Percentiles rank a stretch among this genome's conserved stretches.
phyloP scores from a whole-genome alignment of 2,113 vertebrate genomes.

The Hydropotes inermis region DNA sequence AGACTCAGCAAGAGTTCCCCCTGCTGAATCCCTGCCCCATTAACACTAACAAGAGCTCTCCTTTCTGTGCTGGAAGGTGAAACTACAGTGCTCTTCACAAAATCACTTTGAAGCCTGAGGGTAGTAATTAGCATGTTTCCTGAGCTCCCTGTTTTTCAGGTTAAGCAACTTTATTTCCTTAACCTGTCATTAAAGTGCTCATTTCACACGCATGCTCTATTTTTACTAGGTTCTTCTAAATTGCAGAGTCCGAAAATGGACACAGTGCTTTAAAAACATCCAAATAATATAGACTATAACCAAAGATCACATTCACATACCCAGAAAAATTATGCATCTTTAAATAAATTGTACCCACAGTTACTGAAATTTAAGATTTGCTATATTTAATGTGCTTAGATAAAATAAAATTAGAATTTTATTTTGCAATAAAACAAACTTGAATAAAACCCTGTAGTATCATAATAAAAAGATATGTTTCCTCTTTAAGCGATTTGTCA shows the following conservation, averaged over 20 bases:
- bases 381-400: slow-evolving; percentile 20
- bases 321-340: not conserved
- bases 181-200: slow-evolving; percentile 1
- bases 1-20: not conserved
- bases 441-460: not conserved
- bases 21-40: not conserved
- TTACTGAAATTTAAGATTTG: slow-evolving; percentile 34
- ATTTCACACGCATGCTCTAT: not conserved
- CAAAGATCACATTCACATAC: not conserved
- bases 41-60: not conserved
- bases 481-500: not conserved
- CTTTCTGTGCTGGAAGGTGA: not conserved
- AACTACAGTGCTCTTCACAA: not conserved
- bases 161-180: slow-evolving; percentile 18
- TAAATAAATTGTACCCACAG: not conserved
- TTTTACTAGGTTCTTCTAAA: slow-evolving; percentile 7
- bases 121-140: not conserved
- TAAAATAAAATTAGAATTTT: slow-evolving; percentile 57
- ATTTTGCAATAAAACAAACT: slow-evolving; percentile 26
- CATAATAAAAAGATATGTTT: not conserved
- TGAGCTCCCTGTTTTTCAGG: not conserved
- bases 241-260: not conserved
- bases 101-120: not conserved
- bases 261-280: not conserved
- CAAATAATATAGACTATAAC: not conserved